phyloP scores from a whole-genome alignment of 2,888 invertebrate species.

The Gisinianus flammeolus region DNA sequence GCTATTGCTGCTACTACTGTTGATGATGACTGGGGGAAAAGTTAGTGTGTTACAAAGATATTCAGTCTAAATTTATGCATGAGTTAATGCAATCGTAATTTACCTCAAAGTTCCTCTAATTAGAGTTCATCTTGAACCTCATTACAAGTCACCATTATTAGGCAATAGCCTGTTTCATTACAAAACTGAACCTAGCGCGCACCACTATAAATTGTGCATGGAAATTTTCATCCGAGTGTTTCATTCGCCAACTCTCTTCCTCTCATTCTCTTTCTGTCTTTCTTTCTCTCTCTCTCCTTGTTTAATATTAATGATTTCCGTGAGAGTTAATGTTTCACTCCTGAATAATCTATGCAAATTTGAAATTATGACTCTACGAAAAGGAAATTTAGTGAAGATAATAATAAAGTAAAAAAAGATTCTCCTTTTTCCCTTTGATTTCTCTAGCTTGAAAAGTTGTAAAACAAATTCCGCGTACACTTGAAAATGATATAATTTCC shows the following conservation, averaged over 20 bases:
- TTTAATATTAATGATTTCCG: constrained; percentile 2
- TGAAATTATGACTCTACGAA: background rate
- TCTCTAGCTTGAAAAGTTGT: too few relatives aligned
- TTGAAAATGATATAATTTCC: too few relatives aligned
- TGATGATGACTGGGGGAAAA: background rate
- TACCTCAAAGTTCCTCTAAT: constrained; percentile 33
- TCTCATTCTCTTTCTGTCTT: background rate
- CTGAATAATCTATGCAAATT: constrained; percentile 23
- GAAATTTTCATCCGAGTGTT: background rate
- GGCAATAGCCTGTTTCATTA: constrained; percentile 16
- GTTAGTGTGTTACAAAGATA: background rate
- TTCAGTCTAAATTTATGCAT: constrained; percentile 27
- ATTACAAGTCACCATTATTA: constrained; percentile 25
- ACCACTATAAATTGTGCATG: background rate
- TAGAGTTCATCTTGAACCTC: constrained; percentile 30
- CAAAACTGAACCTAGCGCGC: background rate
- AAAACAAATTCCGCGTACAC: too few relatives aligned
- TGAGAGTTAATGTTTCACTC: too few relatives aligned
- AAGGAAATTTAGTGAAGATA: too few relatives aligned
- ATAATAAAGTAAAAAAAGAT: too few relatives aligned
- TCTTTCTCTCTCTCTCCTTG: too few relatives aligned
- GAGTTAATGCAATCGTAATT: constrained; percentile 34
- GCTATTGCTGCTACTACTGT: too few relatives aligned
- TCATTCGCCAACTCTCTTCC: background rate
- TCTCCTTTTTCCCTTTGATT: too few relatives aligned